Conservation (phyloP, 1,140 invertebrate species). For the Agrilus planipennis region DNA sequence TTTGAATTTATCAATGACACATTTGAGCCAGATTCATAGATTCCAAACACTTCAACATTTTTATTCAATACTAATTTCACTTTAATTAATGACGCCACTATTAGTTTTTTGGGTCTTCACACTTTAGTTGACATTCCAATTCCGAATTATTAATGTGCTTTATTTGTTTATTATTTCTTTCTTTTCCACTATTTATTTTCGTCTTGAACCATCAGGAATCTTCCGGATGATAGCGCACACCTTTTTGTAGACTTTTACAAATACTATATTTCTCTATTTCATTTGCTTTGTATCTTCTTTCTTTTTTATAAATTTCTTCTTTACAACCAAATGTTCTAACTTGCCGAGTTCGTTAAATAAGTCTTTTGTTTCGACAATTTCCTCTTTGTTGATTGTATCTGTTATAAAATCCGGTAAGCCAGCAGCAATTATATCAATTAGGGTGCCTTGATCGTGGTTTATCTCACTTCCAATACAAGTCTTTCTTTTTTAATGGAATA, state of each 20-base stretch:
- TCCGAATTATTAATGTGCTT: constrained; percentile 12
- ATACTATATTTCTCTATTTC: constrained; percentile 17
- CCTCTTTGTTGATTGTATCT: constrained; percentile 21
- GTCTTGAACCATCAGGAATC: neutral
- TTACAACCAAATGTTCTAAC: constrained; percentile 21
- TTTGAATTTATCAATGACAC: constrained; percentile 24
- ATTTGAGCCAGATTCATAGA: constrained; percentile 22
- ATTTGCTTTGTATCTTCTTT: constrained; percentile 18
- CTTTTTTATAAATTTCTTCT: constrained; percentile 16
- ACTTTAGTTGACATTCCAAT: constrained; percentile 13
- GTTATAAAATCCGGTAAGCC: constrained; percentile 24
- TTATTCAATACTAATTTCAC: constrained; percentile 20
- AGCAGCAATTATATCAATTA: constrained; percentile 21
- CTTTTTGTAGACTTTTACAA: constrained; percentile 9
- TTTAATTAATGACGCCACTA: constrained; percentile 12
- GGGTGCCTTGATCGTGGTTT: constrained; percentile 20
- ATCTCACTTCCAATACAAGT: constrained; percentile 24
- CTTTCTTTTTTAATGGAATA: no score
- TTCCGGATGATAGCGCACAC: neutral
- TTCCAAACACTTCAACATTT: constrained; percentile 13
- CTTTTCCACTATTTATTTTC: no score
- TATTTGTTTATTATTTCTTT: neutral
- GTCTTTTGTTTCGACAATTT: constrained; percentile 12
- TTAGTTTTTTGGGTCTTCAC: constrained; percentile 14
- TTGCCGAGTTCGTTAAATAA: constrained; percentile 21